These are phyloP conservation scores for Lamproptera curius DNA, from an alignment of 2,888 invertebrate genomes.

Conservation along the genomic window DNA sequence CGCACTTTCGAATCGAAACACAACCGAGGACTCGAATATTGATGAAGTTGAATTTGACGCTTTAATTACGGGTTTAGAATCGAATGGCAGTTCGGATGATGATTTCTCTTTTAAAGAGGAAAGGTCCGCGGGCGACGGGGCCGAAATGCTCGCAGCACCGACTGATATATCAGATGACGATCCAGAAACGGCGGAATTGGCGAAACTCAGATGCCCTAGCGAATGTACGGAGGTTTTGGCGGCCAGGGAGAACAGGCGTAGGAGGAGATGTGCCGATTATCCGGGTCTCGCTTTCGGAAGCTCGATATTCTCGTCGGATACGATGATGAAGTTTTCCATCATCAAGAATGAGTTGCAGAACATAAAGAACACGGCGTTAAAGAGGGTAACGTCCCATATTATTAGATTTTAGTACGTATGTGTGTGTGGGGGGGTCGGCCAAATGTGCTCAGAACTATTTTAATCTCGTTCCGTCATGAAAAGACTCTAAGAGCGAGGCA, in stretches of 20 bases:
- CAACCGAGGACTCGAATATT: constrained; percentile 57
- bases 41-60: constrained; percentile 59
- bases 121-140: constrained; percentile 67
- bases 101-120: constrained; percentile 66
- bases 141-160: constrained; percentile 51
- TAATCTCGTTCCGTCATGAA: constrained; percentile 57
- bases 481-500: constrained; percentile 44
- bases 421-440: constrained; percentile 57
- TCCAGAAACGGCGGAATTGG: constrained; percentile 88
- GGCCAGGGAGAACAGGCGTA: constrained; percentile 87
- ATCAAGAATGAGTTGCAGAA: constrained; percentile 98
- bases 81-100: constrained; percentile 61
- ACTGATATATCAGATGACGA: constrained; percentile 80
- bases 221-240: constrained; percentile 93
- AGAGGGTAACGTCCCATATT: constrained; percentile 89
- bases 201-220: constrained; percentile 91
- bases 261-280: constrained; percentile 92
- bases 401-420: constrained; percentile 60
- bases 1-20: constrained; percentile 73
- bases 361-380: constrained; percentile 96
- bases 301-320: constrained; percentile 96
- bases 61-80: constrained; percentile 50
- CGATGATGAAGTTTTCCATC: constrained; percentile 98
- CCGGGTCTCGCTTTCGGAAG: constrained; percentile 94
- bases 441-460: constrained; percentile 73